Evolutionary conservation across 2,113 vertebrate genomes (phyloP), one percentile per base, ranked within the genome.

Genomic region (Chaetura pelagica): DNA sequence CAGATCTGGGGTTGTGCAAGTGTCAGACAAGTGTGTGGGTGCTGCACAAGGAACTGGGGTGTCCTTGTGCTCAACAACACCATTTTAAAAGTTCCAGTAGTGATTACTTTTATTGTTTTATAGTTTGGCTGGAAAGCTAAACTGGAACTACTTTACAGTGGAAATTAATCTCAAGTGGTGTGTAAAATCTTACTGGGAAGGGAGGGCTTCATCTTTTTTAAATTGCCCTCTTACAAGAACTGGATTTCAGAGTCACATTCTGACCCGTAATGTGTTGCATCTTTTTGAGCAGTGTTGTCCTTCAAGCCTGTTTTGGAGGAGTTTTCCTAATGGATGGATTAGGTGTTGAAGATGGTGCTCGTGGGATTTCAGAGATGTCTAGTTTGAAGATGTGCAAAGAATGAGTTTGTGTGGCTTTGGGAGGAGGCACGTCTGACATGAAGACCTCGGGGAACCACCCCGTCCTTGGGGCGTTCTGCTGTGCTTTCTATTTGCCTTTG

Each of bases 241-340:
- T 9, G 75, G 75, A 23, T 21, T 44, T 57, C 59, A 8, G 0
- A 3, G 27, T 46, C 26, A 1, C 2, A 0, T 30, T 38, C 48
- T 5, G 57, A 11, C 26, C 5, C 15, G 49, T 74, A 10, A 71
- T 0, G 2, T 12, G 3, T 10, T 42, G 18, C 61, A 51, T 67
- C 83, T 91, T 63, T 69, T 76, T n/a, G 2, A 72, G 76, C n/a
- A 44, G 22, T 8, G 18, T 6, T 23, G 26, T 11, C 5, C 42
- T 35, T 74, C 40, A 2, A 30, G 27, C 42, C 74, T 51, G 26
- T 12, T 10, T 7, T 1, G 67, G 74, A 87, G 81, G 68, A 7
- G 40, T 83, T 61, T 55, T 55, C 58, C 42, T 13, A 19, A 32
- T 4, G 14, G 76, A 77, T 69, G 61, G 55, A 27, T 48, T 40